A percentile compares a stretch with the other conserved stretches of the same genome.
Evolutionary conservation across 2,888 invertebrate genomes (phyloP).

Genomic region (Pocota personata): DNA sequence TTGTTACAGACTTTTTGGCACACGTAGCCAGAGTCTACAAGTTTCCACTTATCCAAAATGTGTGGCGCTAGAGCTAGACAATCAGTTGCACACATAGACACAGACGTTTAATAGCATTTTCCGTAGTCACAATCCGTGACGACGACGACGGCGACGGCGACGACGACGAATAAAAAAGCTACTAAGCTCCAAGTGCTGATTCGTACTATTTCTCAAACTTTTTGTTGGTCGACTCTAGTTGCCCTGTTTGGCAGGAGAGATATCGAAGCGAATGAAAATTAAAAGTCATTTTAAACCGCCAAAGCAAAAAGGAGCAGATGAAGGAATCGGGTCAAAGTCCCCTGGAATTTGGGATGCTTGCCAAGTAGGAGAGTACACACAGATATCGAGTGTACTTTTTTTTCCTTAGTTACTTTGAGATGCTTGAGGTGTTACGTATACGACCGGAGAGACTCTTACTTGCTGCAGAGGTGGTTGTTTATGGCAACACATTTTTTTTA

Average conservation of each 20-base stretch:
- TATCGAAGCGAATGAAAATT: slow-evolving; percentile 39
- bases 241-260: slow-evolving; percentile 10
- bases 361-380: slow-evolving; percentile 56
- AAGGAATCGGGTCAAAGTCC: slow-evolving; percentile 71
- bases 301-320: not conserved
- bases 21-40: slow-evolving; percentile 49
- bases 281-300: slow-evolving; percentile 44
- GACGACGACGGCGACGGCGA: slow-evolving; percentile 21
- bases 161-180: not conserved
- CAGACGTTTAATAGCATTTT: slow-evolving; percentile 57
- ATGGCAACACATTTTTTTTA: not conserved
- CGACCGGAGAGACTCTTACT: slow-evolving; percentile 22
- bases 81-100: slow-evolving; percentile 48
- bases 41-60: slow-evolving; percentile 65
- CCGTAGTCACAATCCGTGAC: slow-evolving; percentile 58
- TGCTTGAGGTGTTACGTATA: slow-evolving; percentile 26
- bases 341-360: slow-evolving; percentile 61
- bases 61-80: slow-evolving; percentile 64
- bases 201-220: slow-evolving; percentile 24
- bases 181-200: slow-evolving; percentile 39
- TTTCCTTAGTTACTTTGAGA: slow-evolving; percentile 28
- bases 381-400: slow-evolving; percentile 22
- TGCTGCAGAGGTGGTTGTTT: slow-evolving; percentile 16
- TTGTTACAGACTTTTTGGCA: slow-evolving; percentile 58
- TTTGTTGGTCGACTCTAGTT: slow-evolving; percentile 16